These are phyloP conservation scores for Limnephilus lunatus DNA, from an alignment of 2,888 invertebrate species.

Conservation along the genomic window DNA sequence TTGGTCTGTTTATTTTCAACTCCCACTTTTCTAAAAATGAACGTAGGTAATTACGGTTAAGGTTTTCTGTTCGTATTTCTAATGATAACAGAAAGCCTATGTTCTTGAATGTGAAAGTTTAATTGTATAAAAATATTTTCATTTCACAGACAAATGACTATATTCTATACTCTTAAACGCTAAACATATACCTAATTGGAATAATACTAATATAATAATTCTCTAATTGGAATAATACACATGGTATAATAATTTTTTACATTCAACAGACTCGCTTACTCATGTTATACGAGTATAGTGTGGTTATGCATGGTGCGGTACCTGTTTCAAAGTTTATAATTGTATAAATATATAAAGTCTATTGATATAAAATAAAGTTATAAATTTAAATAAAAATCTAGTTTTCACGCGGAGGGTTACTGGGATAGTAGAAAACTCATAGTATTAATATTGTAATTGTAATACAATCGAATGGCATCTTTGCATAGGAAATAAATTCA, in stretches of 20 bases:
- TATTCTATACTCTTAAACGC: background rate
- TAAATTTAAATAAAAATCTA: background rate
- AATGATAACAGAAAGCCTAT: background rate
- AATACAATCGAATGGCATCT: background rate
- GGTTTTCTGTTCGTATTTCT: background rate
- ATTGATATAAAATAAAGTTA: background rate
- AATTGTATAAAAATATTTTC: background rate
- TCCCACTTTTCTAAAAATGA: background rate
- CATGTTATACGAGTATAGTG: too few relatives aligned
- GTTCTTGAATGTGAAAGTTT: background rate
- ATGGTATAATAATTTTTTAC: background rate
- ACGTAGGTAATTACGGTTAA: background rate
- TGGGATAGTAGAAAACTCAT: background rate
- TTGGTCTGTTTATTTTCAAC: background rate
- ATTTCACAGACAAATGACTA: background rate
- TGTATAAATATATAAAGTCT: background rate
- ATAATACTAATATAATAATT: background rate
- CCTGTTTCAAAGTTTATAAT: background rate
- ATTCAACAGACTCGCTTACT: background rate
- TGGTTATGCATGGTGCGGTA: background rate
- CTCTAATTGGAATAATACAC: background rate
- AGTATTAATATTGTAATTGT: too few relatives aligned
- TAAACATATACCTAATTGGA: background rate
- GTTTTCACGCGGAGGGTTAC: background rate
- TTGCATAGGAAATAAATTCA: background rate